A percentile compares a stretch with the other conserved stretches of the same genome.
Conservation (phyloP, 92 coral and sea anemone species). For the Phenganax stokvisi region DNA sequence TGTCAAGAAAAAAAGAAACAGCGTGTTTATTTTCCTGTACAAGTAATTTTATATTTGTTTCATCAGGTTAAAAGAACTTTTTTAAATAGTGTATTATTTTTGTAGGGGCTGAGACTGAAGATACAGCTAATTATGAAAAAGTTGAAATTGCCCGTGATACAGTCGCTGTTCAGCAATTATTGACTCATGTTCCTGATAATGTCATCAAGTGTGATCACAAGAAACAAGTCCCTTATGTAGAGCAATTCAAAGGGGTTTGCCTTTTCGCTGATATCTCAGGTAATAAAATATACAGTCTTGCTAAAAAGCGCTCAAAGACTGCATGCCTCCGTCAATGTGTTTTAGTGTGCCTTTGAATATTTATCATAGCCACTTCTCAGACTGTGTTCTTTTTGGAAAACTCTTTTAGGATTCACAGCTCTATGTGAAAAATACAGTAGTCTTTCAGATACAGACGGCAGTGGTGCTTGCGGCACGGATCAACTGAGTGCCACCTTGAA, state of each 20-base stretch:
- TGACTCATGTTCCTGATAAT: conserved; percentile 94
- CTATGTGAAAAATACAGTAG: conserved; percentile 81
- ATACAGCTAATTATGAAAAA: background rate
- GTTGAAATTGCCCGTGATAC: conserved; percentile 49
- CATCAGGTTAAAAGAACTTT: background rate
- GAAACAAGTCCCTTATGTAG: conserved; percentile 79
- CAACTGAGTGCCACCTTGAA: conserved; percentile 83
- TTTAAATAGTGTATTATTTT: background rate
- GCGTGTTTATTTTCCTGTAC: too few species aligned
- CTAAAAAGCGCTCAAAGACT: background rate
- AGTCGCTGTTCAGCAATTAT: conserved; percentile 75
- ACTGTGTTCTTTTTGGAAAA: too few species aligned
- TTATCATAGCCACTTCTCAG: too few species aligned
- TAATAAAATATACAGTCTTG: background rate
- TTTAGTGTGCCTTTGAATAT: too few species aligned
- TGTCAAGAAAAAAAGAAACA: too few species aligned
- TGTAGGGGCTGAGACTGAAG: conserved; percentile 10
- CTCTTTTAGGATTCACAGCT: conserved; percentile 75
- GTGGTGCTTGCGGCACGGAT: conserved; percentile 78
- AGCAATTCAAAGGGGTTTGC: conserved; percentile 69
- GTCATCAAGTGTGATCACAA: conserved; percentile 91
- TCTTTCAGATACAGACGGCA: conserved; percentile 43
- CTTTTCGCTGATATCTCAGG: conserved; percentile 98
- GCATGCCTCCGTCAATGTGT: background rate
- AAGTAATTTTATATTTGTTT: background rate